Conservation (phyloP, 2,113 vertebrate species). For the Pitta sordida region DNA sequence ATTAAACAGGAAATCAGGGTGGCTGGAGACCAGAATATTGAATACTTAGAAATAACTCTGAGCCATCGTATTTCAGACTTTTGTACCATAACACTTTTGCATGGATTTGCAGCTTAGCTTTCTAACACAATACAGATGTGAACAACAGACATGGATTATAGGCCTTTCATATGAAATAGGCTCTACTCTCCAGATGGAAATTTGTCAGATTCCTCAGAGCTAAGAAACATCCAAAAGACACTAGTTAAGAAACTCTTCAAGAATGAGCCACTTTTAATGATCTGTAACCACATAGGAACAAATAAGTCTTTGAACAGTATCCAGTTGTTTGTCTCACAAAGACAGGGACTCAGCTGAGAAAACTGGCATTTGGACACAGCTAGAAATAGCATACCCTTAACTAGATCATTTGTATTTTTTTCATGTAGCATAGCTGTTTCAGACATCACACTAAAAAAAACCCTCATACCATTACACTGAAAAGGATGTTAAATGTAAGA, state of each 20-base stretch:
- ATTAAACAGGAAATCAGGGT: background rate
- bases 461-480: background rate
- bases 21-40: background rate
- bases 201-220: conserved; percentile 54
- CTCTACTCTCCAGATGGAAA: conserved; percentile 48
- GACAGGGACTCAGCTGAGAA: conserved; percentile 28
- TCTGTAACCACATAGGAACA: conserved; percentile 47
- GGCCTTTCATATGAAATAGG: conserved; percentile 34
- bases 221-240: conserved; percentile 43
- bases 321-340: conserved; percentile 56
- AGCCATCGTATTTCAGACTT: background rate
- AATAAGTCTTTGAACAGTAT: conserved; percentile 49
- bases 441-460: background rate
- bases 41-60: background rate
- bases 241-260: conserved; percentile 32
- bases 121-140: conserved; percentile 37
- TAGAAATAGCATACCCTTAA: conserved; percentile 13
- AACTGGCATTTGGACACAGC: conserved; percentile 43
- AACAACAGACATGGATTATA: conserved; percentile 45
- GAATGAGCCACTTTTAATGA: conserved; percentile 60
- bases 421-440: background rate
- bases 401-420: background rate
- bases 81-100: conserved; percentile 13
- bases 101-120: conserved; percentile 10
- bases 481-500: background rate